Evolutionary conservation across 2,797 vertebrate species (phyloP), one percentile per base, ranked within the genome.

Genomic region (Thaleichthys pacificus): DNA sequence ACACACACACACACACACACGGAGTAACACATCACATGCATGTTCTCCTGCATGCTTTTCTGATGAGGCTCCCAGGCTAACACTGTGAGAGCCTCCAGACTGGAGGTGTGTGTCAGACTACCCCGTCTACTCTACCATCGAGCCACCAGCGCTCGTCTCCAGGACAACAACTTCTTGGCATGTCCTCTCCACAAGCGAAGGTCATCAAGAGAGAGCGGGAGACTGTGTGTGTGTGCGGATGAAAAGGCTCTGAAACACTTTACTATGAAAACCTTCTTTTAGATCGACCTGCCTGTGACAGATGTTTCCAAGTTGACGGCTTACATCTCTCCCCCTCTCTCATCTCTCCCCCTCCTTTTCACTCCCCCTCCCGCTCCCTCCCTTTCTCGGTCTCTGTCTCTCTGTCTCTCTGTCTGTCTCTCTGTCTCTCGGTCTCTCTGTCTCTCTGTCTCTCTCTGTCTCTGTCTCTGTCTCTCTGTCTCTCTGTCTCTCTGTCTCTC

Each of bases 181-280:
- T 47, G 28, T 68, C 69, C 38, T 38, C 42, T 15, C 9, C 5
- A 12, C 24, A 66, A 47, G 66, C 74, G 28, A 75, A 83, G 77
- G 65, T 78, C 63, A 70, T n/a, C 58, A 57, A 3, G 47, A 56
- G 19, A n/a, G 51, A n/a, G 15, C 1, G 49, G 1, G 14, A 2
- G 49, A 2, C 15, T 51, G 49, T 51, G 49, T 51, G 49, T 51
- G 51, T 56, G 51, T 32, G 22, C 32, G 64, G 66, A 35, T 17
- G 8, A 38, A 68, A 68, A 72, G 15, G 51, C 51, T n/a, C 15
- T 56, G 51, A 56, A 17, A 56, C 3, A 47, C 9, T 47, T 47
- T 47, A 47, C 42, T 14, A 47, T 47, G 42, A 14, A 47, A 42
- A 42, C 26, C 28, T 30, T 14, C 42, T 12, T 47, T 47, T 12